Percentiles rank a stretch among this genome's conserved stretches.
These are phyloP conservation scores for Melopsittacus undulatus DNA, from an alignment of 2,797 vertebrate genomes.

Conservation along the genomic window DNA sequence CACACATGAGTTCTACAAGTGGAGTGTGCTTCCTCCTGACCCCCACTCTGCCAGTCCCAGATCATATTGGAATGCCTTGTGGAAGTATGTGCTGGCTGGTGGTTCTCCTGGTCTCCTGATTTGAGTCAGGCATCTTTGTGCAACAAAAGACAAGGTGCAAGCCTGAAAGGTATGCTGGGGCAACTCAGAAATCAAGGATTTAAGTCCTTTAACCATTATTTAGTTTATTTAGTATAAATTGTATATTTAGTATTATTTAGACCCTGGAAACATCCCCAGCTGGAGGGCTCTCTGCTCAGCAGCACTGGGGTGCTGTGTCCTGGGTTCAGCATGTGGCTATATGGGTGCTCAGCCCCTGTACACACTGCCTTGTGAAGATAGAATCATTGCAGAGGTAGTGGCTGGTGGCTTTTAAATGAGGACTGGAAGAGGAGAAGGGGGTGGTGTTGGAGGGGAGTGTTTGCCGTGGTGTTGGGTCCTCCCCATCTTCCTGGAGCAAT, in stretches of 20 bases:
- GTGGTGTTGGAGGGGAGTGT: rapidly evolving
- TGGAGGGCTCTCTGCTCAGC: background rate
- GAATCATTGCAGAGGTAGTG: background rate
- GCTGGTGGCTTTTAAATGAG: background rate
- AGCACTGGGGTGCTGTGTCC: rapidly evolving
- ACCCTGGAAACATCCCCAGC: background rate
- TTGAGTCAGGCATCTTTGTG: background rate
- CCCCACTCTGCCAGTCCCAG: rapidly evolving
- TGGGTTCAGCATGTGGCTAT: rapidly evolving
- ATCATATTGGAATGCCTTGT: rapidly evolving
- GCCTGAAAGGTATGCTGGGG: rapidly evolving
- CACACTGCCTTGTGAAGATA: rapidly evolving
- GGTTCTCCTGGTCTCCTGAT: background rate
- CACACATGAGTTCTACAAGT: rapidly evolving
- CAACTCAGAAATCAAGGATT: background rate
- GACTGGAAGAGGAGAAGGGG: background rate
- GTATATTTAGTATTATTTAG: background rate
- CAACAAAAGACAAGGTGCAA: background rate
- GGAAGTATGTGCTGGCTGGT: rapidly evolving
- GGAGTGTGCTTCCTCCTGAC: rapidly evolving
- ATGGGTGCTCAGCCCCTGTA: background rate
- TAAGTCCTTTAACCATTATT: background rate
- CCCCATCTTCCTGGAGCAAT: rapidly evolving
- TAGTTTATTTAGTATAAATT: background rate
- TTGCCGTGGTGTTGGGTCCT: background rate